Evolutionary conservation across 2,797 vertebrate genomes (phyloP).

Genomic region (Sebastes hubbsi): DNA sequence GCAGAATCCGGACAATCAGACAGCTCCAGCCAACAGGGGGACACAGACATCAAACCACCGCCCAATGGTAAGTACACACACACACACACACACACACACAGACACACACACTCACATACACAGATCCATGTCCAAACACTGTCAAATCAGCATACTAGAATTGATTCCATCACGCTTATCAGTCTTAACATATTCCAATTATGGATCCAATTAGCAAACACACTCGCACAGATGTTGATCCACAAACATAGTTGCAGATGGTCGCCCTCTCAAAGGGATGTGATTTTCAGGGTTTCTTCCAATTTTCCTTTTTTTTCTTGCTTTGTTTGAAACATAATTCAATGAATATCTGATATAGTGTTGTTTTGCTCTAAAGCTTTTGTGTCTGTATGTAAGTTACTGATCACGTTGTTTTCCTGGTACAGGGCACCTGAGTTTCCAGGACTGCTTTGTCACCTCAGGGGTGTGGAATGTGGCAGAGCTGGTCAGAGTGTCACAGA

Average conservation of each 20-base stretch:
- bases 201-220: slow-evolving; percentile 64
- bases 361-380: neutral
- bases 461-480: slow-evolving; percentile 94
- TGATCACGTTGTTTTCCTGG: slow-evolving; percentile 6
- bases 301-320: neutral
- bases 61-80: slow-evolving; percentile 86
- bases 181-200: slow-evolving; percentile 61
- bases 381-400: neutral
- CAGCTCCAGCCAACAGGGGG: slow-evolving; percentile 94
- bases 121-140: slow-evolving; percentile 42
- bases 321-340: neutral
- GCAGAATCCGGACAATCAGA: slow-evolving; percentile 93
- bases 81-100: neutral
- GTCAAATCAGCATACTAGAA: slow-evolving; percentile 53
- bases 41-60: slow-evolving; percentile 95
- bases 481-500: slow-evolving; percentile 93
- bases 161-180: slow-evolving; percentile 60
- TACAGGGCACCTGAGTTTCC: slow-evolving; percentile 92
- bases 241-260: slow-evolving; percentile 64
- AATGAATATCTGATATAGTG: slow-evolving; percentile 8
- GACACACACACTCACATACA: neutral
- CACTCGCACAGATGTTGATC: slow-evolving; percentile 54
- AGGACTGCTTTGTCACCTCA: slow-evolving; percentile 96
- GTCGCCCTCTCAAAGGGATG: slow-evolving; percentile 30
- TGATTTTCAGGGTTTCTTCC: slow-evolving; percentile 23